Evolutionary conservation across 2,888 invertebrate species (phyloP).

Genomic region (Ophraella communa): DNA sequence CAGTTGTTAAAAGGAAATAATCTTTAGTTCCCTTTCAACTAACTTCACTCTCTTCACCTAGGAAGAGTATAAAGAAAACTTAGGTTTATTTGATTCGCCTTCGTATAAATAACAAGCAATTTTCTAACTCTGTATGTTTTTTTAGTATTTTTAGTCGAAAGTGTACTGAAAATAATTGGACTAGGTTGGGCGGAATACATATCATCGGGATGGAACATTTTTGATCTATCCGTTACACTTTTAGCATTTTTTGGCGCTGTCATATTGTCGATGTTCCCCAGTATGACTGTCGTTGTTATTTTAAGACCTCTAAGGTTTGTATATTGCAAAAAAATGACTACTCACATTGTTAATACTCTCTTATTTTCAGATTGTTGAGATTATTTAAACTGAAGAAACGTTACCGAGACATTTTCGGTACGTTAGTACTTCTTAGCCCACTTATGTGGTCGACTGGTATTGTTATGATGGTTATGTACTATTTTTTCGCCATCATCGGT

Average conservation of each 20-base stretch:
- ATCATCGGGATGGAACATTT: constrained; percentile 85
- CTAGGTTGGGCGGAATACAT: constrained; percentile 75
- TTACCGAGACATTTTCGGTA: constrained; percentile 50
- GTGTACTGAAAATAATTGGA: constrained; percentile 74
- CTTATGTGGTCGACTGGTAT: constrained; percentile 83
- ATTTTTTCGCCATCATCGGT: constrained; percentile 88
- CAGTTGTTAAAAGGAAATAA: no score
- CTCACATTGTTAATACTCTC: neutral
- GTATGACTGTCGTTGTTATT: constrained; percentile 74
- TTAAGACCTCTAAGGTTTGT: constrained; percentile 70
- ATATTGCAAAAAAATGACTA: neutral
- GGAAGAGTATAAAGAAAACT: no score
- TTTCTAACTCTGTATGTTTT: constrained; percentile 30
- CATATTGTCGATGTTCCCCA: constrained; percentile 70
- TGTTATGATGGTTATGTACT: constrained; percentile 84
- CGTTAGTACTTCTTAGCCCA: constrained; percentile 67
- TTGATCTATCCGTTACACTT: constrained; percentile 75
- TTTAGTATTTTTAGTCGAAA: constrained; percentile 81
- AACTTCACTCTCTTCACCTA: no score
- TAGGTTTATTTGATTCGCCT: no score
- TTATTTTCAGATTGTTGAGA: constrained; percentile 62
- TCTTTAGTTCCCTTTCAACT: no score
- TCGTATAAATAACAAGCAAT: neutral
- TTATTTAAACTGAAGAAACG: constrained; percentile 82
- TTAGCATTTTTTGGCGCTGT: constrained; percentile 72